phyloP scores from a whole-genome alignment of 2,888 invertebrate genomes.

The Elmis aenea region DNA sequence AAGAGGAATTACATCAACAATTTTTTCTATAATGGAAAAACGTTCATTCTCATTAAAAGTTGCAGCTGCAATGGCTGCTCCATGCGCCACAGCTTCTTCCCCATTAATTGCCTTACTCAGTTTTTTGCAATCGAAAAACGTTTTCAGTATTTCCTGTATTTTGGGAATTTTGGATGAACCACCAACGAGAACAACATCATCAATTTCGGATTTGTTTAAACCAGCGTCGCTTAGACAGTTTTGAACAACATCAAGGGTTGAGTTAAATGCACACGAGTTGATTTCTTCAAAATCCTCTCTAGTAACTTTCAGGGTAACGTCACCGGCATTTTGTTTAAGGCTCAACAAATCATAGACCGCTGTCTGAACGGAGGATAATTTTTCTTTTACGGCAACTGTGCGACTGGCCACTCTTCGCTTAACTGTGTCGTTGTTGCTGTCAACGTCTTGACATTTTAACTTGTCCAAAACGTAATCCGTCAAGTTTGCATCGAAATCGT shows the following conservation, averaged over 20 bases:
- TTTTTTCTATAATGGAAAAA: constrained; percentile 9
- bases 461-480: constrained; percentile 1
- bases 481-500: constrained; percentile 10
- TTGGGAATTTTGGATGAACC: constrained; percentile 27
- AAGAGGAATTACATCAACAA: constrained; percentile 26
- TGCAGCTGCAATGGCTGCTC: constrained; percentile 27
- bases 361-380: neutral
- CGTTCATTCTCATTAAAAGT: constrained; percentile 8
- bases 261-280: no score
- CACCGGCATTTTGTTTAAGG: neutral
- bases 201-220: constrained; percentile 17
- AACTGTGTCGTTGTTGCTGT: neutral
- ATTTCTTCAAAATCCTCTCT: constrained; percentile 6
- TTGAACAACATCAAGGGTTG: no score
- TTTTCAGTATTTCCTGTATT: constrained; percentile 17
- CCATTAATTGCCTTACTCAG: constrained; percentile 24
- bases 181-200: constrained; percentile 26
- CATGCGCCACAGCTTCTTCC: constrained; percentile 29
- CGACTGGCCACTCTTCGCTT: constrained; percentile 3
- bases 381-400: constrained; percentile 5
- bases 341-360: constrained; percentile 2
- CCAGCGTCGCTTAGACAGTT: constrained; percentile 18
- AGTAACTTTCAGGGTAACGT: constrained; percentile 5
- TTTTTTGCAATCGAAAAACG: constrained; percentile 18
- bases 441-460: neutral